Evolutionary conservation across 2,797 vertebrate species (phyloP).

Genomic region (Malurus leucopterus): DNA sequence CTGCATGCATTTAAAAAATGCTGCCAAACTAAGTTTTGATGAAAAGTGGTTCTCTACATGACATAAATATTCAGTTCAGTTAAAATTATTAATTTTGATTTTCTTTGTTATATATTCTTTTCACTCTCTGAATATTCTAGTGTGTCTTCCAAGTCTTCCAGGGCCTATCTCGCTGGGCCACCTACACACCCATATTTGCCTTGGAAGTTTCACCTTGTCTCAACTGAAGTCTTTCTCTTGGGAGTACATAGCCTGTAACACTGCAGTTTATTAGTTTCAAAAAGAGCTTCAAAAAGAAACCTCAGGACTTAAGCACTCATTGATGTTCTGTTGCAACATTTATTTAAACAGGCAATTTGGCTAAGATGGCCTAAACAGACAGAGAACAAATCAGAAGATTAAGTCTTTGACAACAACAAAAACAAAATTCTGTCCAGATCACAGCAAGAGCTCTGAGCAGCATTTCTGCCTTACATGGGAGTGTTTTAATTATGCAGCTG

Average conservation of each 20-base stretch:
- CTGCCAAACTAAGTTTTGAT: background rate
- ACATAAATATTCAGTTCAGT: background rate
- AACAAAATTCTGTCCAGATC: background rate
- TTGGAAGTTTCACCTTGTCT: background rate
- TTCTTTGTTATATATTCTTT: background rate
- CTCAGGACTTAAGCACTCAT: background rate
- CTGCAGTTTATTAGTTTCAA: background rate
- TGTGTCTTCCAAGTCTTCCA: background rate
- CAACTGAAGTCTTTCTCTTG: background rate
- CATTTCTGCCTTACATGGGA: background rate
- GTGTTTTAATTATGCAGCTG: constrained; percentile 8
- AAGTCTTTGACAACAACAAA: background rate
- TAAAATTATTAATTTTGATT: background rate
- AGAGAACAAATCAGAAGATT: constrained; percentile 15
- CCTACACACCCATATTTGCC: background rate
- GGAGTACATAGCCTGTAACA: background rate
- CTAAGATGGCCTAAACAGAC: constrained; percentile 3
- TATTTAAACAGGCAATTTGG: background rate
- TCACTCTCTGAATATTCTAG: background rate
- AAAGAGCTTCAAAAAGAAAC: constrained; percentile 1
- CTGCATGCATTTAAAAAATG: background rate
- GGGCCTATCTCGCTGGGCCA: background rate
- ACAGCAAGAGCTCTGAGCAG: background rate
- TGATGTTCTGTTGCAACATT: constrained; percentile 1
- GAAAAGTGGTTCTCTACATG: accelerated